Evolutionary conservation across 1,140 invertebrate genomes (phyloP), one percentile per base, ranked within the genome.

Genomic region (Megalopta genalis): DNA sequence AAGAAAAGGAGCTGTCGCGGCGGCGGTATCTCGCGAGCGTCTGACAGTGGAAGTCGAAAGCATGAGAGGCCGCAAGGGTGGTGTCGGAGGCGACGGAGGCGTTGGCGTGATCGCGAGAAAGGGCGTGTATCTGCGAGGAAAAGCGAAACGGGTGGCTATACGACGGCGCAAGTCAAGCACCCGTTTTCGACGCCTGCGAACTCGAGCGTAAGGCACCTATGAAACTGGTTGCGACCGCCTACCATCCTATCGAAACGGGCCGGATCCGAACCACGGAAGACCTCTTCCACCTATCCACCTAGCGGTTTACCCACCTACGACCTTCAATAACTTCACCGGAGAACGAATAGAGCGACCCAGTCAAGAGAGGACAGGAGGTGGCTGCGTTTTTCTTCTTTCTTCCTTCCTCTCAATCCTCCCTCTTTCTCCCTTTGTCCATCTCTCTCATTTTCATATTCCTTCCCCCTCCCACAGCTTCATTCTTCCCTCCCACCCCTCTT

Each of bases 191-290:
- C 88, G 90, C 89, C 83, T 90, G 88, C 89, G 88, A 83, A 89
- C 84, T 85, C 84, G 89, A 85, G 70, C 81, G 77, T 62, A 70
- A 77, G 86, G 64, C 70, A 66, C 70, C 64, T 57, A 52, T 71
- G 64, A 57, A 59, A 70, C 60, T 64, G 59, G 78, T 77, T 84
- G 87, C 89, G 84, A 81, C 91, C 92, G 92, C 92, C 92, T 87
- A 90, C 89, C 87, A 86, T 90, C 89, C 90, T 90, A 90, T 90
- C 88, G 78, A 88, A 57, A 65, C 83, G 49, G 27, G n/a, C 57
- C 76, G 70, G 65, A 82, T 80, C 77, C 85, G 69, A 73, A 69
- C n/a, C 66, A 2, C 57, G 14, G 78, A 83, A 75, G 81, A 86
- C 85, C 87, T 87, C 87, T 77, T 70, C 88, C 87, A 88, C 86